Base-by-base conservation (phyloP, 2,888 invertebrate species). In the Oxycera nigricornis region DNA sequence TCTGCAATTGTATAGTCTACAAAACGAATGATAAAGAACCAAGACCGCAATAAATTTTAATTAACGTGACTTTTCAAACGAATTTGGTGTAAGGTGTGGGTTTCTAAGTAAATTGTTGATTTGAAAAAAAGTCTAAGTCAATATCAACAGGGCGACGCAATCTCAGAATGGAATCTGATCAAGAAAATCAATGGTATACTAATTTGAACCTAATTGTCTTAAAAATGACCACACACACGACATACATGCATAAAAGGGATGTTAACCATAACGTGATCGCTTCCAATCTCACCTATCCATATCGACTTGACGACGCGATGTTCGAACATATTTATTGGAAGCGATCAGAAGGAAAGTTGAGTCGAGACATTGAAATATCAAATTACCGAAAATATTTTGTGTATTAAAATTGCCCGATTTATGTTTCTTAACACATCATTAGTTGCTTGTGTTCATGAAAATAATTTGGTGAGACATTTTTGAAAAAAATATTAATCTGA, bases 331-430 rank as follows among this genome's bases (percentile, higher is more conserved):
- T 46, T 46, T 68, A 68, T 46, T 26, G 46, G 35, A 50, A 46
- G 67, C 55, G 52, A 55, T 55, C 52, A 55, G 52, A 22, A 70
- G 52, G 70, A 70, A 55, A 70, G 17, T 55, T 31, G 52, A 31
- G 22, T 9, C 70, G 31, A 70, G 70, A 52, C 70, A 22, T 22
- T 20, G 31, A 55, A 70, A 35, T 70, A 70, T 70, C 70, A 52
- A 70, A 70, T 70, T 70, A 70, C 70, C 55, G 35, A 52, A 70
- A 70, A 70, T 70, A 70, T 70, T 70, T 70, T 52, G 70, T 28
- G 55, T 70, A 70, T 52, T 52, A 70, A 70, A 70, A 70, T 70
- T 70, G 55, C 52, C 24, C 70, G 52, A 70, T 70, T 52, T 31
- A 30, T 31, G 52, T 70, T 70, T 55, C 35, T 70, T 70, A 70